Percentiles rank a stretch among this genome's conserved stretches.
Evolutionary conservation across 2,113 vertebrate species (phyloP).

Genomic region (Chloropsis hardwickii): DNA sequence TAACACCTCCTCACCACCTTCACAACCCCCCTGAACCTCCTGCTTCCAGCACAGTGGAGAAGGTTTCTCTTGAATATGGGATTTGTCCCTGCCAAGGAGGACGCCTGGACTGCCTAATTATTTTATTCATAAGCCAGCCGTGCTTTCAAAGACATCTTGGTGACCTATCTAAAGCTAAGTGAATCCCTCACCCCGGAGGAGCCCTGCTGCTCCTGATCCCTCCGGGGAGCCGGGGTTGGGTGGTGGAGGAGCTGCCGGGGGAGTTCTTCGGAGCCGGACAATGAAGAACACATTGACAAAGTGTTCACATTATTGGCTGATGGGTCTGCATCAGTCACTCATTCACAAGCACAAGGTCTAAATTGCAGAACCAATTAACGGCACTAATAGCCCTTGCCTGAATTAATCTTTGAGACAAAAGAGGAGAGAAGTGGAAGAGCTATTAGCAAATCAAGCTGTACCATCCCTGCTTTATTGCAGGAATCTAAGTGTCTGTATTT

Average conservation of each 20-base stretch:
- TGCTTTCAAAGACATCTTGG: constrained; percentile 66
- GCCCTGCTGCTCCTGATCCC: constrained; percentile 34
- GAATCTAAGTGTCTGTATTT: constrained; percentile 88
- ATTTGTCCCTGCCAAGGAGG: constrained; percentile 16
- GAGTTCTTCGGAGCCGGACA: constrained; percentile 83
- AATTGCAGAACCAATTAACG: constrained; percentile 99
- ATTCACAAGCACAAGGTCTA: constrained; percentile 96
- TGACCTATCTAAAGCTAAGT: constrained; percentile 60
- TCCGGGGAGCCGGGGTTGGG: background rate
- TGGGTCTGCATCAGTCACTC: constrained; percentile 93
- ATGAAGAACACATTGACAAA: constrained; percentile 87
- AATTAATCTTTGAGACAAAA: constrained; percentile 99
- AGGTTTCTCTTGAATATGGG: background rate
- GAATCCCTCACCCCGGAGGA: constrained; percentile 52
- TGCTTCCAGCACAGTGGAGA: background rate
- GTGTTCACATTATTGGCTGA: constrained; percentile 90
- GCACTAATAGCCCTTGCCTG: constrained; percentile 98
- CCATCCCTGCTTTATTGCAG: constrained; percentile 96
- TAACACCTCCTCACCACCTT: background rate
- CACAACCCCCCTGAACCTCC: background rate
- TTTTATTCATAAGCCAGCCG: constrained; percentile 32
- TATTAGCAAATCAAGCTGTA: constrained; percentile 93
- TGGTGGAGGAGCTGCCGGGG: background rate
- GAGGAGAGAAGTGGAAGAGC: constrained; percentile 91
- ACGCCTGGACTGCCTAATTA: background rate